phyloP scores from a whole-genome alignment of 2,888 invertebrate genomes.

The Rotaria sp. region DNA sequence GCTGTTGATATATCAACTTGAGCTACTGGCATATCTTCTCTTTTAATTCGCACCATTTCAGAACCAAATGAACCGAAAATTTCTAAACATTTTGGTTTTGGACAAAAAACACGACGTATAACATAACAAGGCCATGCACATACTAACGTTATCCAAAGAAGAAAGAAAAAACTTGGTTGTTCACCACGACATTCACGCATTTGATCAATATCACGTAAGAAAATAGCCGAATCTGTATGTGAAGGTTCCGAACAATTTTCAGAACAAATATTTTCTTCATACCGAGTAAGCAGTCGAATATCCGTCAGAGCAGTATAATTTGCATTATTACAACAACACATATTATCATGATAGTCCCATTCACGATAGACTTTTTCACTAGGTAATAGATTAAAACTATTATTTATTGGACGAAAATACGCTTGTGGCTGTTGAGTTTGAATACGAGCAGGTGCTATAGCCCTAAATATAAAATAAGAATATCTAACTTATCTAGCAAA shows the following conservation, averaged over 20 bases:
- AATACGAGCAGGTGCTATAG: neutral
- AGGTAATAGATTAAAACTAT: neutral
- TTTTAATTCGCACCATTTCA: neutral
- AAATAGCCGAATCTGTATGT: neutral
- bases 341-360: neutral
- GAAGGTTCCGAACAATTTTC: neutral
- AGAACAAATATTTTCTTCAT: neutral
- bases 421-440: neutral
- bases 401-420: neutral
- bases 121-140: neutral
- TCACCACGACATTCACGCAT: constrained; percentile 9
- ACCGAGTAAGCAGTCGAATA: neutral
- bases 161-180: neutral
- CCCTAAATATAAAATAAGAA: neutral
- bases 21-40: neutral
- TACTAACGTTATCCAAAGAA: neutral
- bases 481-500: no score
- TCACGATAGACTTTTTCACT: constrained; percentile 1
- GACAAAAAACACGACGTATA: neutral
- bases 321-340: neutral
- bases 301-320: neutral
- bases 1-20: neutral
- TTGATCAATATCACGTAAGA: neutral
- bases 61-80: neutral
- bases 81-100: neutral